Evolutionary conservation across 2,888 invertebrate genomes (phyloP).

Genomic region (Ichneumon xanthorius): DNA sequence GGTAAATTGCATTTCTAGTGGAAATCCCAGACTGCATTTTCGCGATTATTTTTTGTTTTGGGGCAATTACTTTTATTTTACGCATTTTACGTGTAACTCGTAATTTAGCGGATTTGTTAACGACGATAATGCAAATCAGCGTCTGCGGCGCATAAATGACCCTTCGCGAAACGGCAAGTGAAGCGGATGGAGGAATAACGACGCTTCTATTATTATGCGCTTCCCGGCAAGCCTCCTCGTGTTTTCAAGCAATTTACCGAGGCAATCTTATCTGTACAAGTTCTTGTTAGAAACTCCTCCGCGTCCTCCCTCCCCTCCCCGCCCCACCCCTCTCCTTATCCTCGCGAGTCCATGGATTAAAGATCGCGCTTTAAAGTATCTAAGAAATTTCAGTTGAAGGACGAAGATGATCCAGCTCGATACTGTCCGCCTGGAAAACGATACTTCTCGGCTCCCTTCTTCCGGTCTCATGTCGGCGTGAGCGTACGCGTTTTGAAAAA

Average conservation of each 20-base stretch:
- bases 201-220: conserved; percentile 21
- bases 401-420: background rate
- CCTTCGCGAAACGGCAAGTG: conserved; percentile 1
- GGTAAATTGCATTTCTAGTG: background rate
- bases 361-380: background rate
- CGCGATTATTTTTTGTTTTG: background rate
- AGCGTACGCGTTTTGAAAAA: background rate
- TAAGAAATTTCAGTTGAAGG: background rate
- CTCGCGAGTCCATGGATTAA: conserved; percentile 9
- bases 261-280: conserved; percentile 20
- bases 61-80: background rate
- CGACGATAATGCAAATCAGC: conserved; percentile 3
- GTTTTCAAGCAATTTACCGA: conserved; percentile 14
- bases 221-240: conserved; percentile 6
- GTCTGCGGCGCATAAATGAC: background rate
- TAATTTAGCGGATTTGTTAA: background rate
- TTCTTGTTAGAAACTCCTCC: background rate
- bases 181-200: conserved; percentile 13
- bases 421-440: background rate
- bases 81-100: too few species aligned
- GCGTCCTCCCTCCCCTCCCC: background rate
- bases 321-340: background rate
- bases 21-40: background rate
- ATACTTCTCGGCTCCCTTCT: background rate
- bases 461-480: background rate